Conservation (phyloP, 2,888 invertebrate genomes). For the Dolichopus griseipennis region DNA sequence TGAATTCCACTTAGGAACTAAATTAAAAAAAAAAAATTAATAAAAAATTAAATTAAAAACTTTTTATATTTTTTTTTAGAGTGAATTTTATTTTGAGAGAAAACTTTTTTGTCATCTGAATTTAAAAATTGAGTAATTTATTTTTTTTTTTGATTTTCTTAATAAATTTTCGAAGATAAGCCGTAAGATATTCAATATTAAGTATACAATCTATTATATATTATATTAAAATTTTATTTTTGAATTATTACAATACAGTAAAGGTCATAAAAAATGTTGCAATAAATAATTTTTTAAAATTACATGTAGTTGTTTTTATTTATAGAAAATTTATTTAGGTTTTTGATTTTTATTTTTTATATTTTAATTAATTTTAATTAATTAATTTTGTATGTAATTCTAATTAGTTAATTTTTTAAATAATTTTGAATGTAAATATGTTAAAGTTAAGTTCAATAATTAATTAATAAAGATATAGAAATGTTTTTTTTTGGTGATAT, state of each 20-base stretch:
- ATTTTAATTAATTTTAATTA: too few relatives aligned
- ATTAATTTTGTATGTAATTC: too few relatives aligned
- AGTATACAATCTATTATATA: too few relatives aligned
- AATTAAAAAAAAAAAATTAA: background rate
- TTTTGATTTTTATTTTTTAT: too few relatives aligned
- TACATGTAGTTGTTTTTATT: too few relatives aligned
- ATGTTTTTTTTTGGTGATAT: too few relatives aligned
- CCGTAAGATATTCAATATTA: background rate
- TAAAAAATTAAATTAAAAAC: background rate
- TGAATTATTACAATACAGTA: background rate
- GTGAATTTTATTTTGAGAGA: too few relatives aligned
- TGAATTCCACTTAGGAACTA: background rate
- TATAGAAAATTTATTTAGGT: too few relatives aligned
- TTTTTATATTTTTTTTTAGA: too few relatives aligned
- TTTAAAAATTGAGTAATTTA: background rate
- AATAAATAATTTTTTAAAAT: background rate
- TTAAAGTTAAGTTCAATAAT: too few relatives aligned
- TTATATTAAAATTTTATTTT: background rate
- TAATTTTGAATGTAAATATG: too few relatives aligned
- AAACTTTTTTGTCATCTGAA: background rate
- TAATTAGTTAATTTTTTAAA: background rate
- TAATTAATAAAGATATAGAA: too few relatives aligned
- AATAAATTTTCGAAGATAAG: constrained; percentile 3
- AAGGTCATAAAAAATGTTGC: background rate
- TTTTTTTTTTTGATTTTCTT: background rate